Base-by-base conservation (phyloP, 2,888 invertebrate genomes). In the Pristionchus arcanus region DNA sequence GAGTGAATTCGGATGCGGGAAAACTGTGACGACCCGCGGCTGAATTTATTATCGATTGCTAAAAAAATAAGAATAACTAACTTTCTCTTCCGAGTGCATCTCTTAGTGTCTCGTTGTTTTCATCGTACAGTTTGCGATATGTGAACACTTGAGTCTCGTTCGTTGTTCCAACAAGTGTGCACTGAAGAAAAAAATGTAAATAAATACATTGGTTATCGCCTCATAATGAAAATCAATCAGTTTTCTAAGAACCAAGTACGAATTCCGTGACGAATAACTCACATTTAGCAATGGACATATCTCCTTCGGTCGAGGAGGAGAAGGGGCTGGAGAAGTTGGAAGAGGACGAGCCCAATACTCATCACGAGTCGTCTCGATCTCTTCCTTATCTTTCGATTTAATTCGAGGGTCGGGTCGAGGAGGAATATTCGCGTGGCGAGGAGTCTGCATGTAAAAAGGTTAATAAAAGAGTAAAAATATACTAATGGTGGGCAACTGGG, bases 11-110 rank as follows among this genome's bases (percentile, higher is more conserved):
- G 21, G 37, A 4, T 16, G 74, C 74, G 13, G 74, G 74, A 11
- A 74, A 37, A 37, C 37, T 31, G 31, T 74, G 74, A 21, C 74
- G 74, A 74, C 74, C 74, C 16, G 37, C 34, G 2, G 37, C 74
- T 74, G 37, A 37, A 74, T 63, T 59, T 4, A 59, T 59, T 63
- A 55, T 63, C 11, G 63, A 49, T 49, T 49, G 13, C 42, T 49
- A 9, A 16, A 21, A 55, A 66, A n/a, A n/a, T 25, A 66, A 66
- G 19, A 28, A 66, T 11, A 66, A 25, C 74, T 37, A 5, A 74
- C 74, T 37, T 74, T 74, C 37, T 21, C 37, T 74, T 74, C 74
- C 74, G 28, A 74, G 74, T 74, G 74, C 34, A 74, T 74, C 74
- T 42, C 74, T 74, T 0, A 21, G 34, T 37, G 74, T 74, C 37